Evolutionary conservation across 2,797 vertebrate species (phyloP).

Genomic region (Gymnoscopelus braueri): DNA sequence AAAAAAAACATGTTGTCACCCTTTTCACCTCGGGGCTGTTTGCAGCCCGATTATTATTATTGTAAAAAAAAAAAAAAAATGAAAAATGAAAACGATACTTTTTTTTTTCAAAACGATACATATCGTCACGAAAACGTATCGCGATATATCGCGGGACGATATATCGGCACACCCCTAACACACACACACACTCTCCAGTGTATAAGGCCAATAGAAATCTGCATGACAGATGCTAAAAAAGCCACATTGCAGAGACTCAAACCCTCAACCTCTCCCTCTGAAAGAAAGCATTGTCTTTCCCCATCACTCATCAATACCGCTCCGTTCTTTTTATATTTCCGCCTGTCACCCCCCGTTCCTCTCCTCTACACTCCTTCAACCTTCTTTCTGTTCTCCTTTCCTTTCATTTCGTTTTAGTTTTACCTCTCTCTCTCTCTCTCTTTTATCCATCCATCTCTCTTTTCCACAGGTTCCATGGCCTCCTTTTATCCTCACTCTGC

Average conservation of each 20-base stretch:
- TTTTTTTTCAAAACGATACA: too few species aligned
- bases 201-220: constrained; percentile 55
- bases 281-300: constrained; percentile 64
- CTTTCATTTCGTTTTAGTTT: constrained; percentile 26
- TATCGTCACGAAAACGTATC: too few species aligned
- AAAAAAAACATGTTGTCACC: too few species aligned
- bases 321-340: constrained; percentile 37
- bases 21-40: too few species aligned
- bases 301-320: constrained; percentile 16
- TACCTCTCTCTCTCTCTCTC: constrained; percentile 11
- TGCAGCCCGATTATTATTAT: too few species aligned
- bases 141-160: too few species aligned
- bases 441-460: constrained; percentile 45
- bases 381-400: background rate
- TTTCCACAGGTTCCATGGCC: constrained; percentile 32
- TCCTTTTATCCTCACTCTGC: constrained; percentile 37
- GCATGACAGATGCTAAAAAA: constrained; percentile 70
- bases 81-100: too few species aligned
- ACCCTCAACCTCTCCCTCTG: constrained; percentile 57
- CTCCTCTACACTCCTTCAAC: constrained; percentile 7
- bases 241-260: constrained; percentile 68
- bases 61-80: too few species aligned
- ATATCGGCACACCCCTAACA: too few species aligned
- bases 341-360: constrained; percentile 37
- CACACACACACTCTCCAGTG: constrained; percentile 20